Evolutionary conservation across 2,113 vertebrate species (phyloP), one percentile per base, ranked within the genome.

Genomic region (Xenopus borealis): DNA sequence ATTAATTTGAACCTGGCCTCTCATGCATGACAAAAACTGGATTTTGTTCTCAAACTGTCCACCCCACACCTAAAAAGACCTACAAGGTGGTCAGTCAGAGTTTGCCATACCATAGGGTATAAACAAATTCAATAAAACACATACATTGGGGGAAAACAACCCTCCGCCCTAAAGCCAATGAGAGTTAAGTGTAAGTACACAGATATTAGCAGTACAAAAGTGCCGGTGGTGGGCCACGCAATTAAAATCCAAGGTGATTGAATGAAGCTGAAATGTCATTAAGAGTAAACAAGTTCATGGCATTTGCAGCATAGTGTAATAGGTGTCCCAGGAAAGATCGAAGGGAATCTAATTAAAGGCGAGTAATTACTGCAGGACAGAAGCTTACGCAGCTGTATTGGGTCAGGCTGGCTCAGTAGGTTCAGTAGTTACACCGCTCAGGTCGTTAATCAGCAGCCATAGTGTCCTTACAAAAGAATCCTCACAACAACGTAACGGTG

Each of bases 311-410:
- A 27, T 30, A 55, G 59, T 50, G 58, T 76, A 76, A 76, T 76
- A 30, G 57, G 73, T 44, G 65, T 76, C 73, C 73, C 66, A 69
- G 46, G 66, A 75, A 53, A 11, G 66, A 76, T 75, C 72, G 66
- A 61, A 45, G 18, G 27, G 50, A 59, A 69, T 47, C 65, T 69
- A 69, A 75, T 75, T 75, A 75, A 30, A 68, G 65, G 40, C 59
- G 52, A 69, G 66, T 76, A 62, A 76, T 76, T 69, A 76, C 73
- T 69, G 66, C 57, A 44, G 66, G 66, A 76, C 66, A 62, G 52
- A 67, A 66, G 68, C 65, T 75, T 76, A 40, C 59, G 12, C 59
- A 69, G 66, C 72, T 47, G 16, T 68, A 72, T 11, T 27, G 19
- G 19, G 20, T 23, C 18, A 20, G 58, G 27, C 52, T 12, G 57